Conservation (phyloP, 2,888 invertebrate genomes). For the Amphipoea lucens region DNA sequence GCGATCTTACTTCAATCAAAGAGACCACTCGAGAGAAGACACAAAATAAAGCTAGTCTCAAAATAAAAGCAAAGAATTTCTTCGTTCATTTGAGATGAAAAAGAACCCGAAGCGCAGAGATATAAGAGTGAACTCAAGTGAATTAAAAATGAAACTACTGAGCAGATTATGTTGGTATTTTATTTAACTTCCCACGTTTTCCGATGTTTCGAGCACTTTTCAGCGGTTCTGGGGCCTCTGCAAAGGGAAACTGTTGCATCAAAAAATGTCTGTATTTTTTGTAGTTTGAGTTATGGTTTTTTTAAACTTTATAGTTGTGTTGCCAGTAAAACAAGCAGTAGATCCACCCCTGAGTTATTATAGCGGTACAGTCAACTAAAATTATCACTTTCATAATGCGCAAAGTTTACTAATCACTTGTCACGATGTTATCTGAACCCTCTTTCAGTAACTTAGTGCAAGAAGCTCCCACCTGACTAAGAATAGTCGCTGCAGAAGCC, state of each 20-base stretch:
- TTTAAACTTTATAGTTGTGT: not conserved
- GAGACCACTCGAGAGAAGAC: not conserved
- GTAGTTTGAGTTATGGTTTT: not conserved
- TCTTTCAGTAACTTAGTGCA: not conserved
- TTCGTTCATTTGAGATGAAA: conserved; percentile 35
- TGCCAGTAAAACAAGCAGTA: not conserved
- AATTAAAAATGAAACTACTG: conserved; percentile 45
- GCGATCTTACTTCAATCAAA: conserved; percentile 8
- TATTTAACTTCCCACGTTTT: conserved; percentile 25
- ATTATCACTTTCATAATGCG: not conserved
- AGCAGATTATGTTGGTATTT: conserved; percentile 25
- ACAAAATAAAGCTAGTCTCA: not conserved
- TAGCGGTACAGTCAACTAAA: not conserved
- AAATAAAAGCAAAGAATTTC: conserved; percentile 12
- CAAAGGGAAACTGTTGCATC: conserved; percentile 36
- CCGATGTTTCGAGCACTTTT: conserved; percentile 20
- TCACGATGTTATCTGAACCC: not conserved
- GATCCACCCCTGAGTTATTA: not conserved
- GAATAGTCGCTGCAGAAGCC: not conserved
- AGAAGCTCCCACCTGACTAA: not conserved
- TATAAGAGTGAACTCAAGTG: conserved; percentile 15
- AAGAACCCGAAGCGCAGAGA: not conserved
- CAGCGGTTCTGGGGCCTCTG: not conserved
- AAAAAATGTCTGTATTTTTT: conserved; percentile 7
- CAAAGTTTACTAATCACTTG: not conserved